These are phyloP conservation scores for Acanthacorydalis orientalis DNA, from an alignment of 2,888 invertebrate genomes.

Conservation along the genomic window DNA sequence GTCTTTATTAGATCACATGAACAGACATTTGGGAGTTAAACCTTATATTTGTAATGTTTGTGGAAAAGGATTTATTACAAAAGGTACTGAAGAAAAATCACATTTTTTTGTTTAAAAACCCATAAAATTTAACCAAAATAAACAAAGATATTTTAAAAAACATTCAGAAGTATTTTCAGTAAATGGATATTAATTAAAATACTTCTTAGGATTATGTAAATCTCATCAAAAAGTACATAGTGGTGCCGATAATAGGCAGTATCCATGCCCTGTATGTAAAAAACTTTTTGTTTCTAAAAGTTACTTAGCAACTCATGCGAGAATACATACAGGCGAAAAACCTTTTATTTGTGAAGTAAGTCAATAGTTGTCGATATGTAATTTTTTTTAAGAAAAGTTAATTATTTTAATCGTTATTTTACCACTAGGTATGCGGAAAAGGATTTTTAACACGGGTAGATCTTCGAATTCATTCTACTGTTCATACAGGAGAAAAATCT, in stretches of 20 bases:
- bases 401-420: background rate
- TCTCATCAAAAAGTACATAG: conserved; percentile 40
- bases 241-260: conserved; percentile 38
- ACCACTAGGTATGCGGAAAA: conserved; percentile 31
- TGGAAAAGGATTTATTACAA: conserved; percentile 39
- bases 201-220: conserved; percentile 29
- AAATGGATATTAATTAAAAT: no score
- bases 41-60: conserved; percentile 40
- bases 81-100: conserved; percentile 19
- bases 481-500: conserved; percentile 43
- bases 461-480: conserved; percentile 37
- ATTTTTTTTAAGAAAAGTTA: conserved; percentile 33
- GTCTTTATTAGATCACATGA: conserved; percentile 38
- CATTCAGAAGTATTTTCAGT: no score
- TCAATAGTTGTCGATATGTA: conserved; percentile 11
- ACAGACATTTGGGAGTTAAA: conserved; percentile 40
- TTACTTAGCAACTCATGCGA: conserved; percentile 37
- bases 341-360: conserved; percentile 38
- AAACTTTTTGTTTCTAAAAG: conserved; percentile 44
- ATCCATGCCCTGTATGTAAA: conserved; percentile 37
- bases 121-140: no score
- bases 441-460: conserved; percentile 40
- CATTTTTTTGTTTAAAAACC: no score
- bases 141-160: no score
- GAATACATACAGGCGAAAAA: conserved; percentile 41